Evolutionary conservation across 2,888 invertebrate species (phyloP).

Genomic region (Folsomia candida): DNA sequence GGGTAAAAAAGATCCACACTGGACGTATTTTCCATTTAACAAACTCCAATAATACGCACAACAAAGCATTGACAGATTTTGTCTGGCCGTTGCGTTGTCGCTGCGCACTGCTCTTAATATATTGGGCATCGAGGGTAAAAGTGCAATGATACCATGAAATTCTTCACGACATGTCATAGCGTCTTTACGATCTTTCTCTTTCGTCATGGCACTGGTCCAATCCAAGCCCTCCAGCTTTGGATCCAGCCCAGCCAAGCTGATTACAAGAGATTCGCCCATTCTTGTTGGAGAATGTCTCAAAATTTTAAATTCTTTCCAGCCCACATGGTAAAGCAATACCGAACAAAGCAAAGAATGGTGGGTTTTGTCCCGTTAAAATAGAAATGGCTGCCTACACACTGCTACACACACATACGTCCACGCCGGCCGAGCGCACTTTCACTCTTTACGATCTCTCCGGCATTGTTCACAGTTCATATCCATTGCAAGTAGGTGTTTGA

Average conservation of each 20-base stretch:
- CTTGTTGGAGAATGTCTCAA: not conserved
- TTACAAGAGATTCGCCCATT: not conserved
- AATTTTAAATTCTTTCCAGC: not conserved
- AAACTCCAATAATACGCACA: too few species aligned
- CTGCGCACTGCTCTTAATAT: too few species aligned
- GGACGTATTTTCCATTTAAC: too few species aligned
- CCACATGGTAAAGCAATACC: not conserved
- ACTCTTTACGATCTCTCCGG: not conserved
- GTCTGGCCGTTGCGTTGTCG: too few species aligned
- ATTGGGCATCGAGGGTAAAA: not conserved
- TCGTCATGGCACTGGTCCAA: constrained; percentile 25
- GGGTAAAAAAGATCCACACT: too few species aligned
- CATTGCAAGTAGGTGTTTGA: not conserved
- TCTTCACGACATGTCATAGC: constrained; percentile 14
- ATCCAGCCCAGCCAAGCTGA: not conserved
- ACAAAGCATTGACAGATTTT: too few species aligned
- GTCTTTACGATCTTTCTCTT: constrained; percentile 10
- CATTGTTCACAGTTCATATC: not conserved
- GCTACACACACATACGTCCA: too few species aligned
- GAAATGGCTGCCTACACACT: not conserved
- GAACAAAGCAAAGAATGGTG: not conserved
- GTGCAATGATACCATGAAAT: constrained; percentile 15
- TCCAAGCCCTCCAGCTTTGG: constrained; percentile 18
- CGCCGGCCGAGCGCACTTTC: too few species aligned
- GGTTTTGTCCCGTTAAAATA: not conserved